phyloP scores from a whole-genome alignment of 2,888 invertebrate species.

The Apocheima hispidaria region DNA sequence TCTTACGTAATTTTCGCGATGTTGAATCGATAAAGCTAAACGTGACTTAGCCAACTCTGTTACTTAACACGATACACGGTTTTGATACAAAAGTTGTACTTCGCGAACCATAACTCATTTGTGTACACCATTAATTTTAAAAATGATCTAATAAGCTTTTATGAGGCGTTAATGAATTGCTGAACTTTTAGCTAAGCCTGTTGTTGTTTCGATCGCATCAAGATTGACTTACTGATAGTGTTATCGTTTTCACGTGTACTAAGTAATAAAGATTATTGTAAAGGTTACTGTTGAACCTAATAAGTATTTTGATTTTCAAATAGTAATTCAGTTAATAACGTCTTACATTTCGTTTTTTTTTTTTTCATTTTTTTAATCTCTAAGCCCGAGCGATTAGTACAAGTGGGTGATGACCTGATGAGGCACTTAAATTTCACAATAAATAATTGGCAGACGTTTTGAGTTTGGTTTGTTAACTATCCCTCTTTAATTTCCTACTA shows the following conservation, averaged over 20 bases:
- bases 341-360: no score
- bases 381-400: no score
- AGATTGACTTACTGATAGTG: constrained; percentile 28
- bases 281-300: constrained; percentile 7
- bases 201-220: constrained; percentile 34
- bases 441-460: no score
- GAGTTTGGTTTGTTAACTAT: no score
- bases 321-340: not conserved
- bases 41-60: constrained; percentile 78
- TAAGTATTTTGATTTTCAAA: constrained; percentile 3
- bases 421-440: no score
- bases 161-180: constrained; percentile 66
- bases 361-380: no score
- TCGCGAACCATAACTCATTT: constrained; percentile 71
- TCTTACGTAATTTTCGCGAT: constrained; percentile 72
- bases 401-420: no score
- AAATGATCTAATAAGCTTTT: constrained; percentile 70
- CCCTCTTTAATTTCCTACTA: no score
- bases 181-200: constrained; percentile 25
- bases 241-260: constrained; percentile 17
- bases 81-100: constrained; percentile 68
- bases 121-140: constrained; percentile 74
- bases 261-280: constrained; percentile 8
- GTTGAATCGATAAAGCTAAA: constrained; percentile 68
- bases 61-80: constrained; percentile 70